These are phyloP conservation scores for Siphonodentalium dalli DNA, from an alignment of 2,888 invertebrate genomes.

Conservation along the genomic window DNA sequence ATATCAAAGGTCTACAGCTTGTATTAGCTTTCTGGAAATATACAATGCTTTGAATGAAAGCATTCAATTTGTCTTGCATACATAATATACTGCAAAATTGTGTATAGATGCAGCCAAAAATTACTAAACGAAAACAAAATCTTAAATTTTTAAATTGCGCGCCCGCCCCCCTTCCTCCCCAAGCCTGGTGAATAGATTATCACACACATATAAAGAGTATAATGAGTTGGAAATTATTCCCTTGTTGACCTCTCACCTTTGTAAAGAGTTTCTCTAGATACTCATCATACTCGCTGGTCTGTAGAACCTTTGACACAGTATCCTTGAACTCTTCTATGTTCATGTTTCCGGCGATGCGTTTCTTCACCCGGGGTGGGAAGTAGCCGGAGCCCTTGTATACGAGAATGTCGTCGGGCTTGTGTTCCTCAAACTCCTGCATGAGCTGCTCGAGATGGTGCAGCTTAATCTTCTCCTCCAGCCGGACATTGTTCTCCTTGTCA, in stretches of 20 bases:
- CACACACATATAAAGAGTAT: no score
- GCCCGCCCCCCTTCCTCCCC: no score
- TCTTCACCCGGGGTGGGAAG: conserved; percentile 46
- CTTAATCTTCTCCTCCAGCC: conserved; percentile 61
- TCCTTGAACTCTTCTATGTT: conserved; percentile 60
- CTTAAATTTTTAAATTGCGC: no score
- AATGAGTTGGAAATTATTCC: no score
- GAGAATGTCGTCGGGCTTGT: conserved; percentile 47
- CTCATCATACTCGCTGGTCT: conserved; percentile 56
- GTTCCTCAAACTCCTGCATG: conserved; percentile 52
- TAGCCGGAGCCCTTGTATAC: conserved; percentile 46
- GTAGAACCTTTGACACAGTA: conserved; percentile 55
- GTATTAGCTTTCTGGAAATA: no score
- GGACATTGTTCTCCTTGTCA: conserved; percentile 47
- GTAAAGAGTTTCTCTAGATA: conserved; percentile 62
- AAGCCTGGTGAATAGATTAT: neutral
- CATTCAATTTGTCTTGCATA: no score
- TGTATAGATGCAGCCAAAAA: no score
- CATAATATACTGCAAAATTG: no score
- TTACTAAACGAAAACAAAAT: no score
- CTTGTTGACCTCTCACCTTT: conserved; percentile 47
- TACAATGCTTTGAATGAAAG: no score
- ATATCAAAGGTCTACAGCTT: no score
- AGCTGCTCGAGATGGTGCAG: conserved; percentile 60
- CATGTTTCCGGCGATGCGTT: conserved; percentile 56